Evolutionary conservation across 2,888 invertebrate genomes (phyloP), one percentile per base, ranked within the genome.

Genomic region (Drosophila fungiperda): DNA sequence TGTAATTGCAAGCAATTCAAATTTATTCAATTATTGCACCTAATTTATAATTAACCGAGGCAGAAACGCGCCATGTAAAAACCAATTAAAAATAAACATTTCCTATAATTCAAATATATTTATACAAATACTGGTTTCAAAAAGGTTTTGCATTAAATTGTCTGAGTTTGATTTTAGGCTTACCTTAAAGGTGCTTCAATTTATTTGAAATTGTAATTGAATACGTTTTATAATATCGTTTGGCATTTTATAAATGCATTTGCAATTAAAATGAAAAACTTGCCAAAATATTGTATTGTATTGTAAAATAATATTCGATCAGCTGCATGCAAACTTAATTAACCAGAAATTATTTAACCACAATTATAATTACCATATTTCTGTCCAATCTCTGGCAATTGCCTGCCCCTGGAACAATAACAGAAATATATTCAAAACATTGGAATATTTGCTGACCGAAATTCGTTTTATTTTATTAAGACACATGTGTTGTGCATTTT

Each of bases 281-380:
- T 42, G 17, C 23, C 55, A 20, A 36, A 52, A 69, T 42, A 42
- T 35, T n/a, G 0, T 2, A 3, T n/a, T n/a, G 17, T n/a, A 9
- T 26, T 55, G 29, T 55, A 55, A 54, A 26, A 35, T 36, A 38
- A 52, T 50, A 26, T 33, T 17, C 8, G n/a, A 33, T 32, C 32
- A 36, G 54, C 71, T 64, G 48, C 35, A 76, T 58, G 50, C 17
- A 68, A 75, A 73, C 71, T 75, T 78, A 83, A 89, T 83, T 73
- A 78, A 54, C 58, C 68, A 49, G 73, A 69, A 68, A 71, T 78
- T 73, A 76, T 73, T 73, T 72, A 45, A 42, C 75, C 76, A 70
- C 72, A 78, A 68, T 78, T 70, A 68, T 76, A 89, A 87, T 76
- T 75, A 78, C 64, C 65, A 73, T 63, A 68, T 79, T 64, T 53